Evolutionary conservation across 2,797 vertebrate species (phyloP).

Genomic region (Bothrops alternatus): DNA sequence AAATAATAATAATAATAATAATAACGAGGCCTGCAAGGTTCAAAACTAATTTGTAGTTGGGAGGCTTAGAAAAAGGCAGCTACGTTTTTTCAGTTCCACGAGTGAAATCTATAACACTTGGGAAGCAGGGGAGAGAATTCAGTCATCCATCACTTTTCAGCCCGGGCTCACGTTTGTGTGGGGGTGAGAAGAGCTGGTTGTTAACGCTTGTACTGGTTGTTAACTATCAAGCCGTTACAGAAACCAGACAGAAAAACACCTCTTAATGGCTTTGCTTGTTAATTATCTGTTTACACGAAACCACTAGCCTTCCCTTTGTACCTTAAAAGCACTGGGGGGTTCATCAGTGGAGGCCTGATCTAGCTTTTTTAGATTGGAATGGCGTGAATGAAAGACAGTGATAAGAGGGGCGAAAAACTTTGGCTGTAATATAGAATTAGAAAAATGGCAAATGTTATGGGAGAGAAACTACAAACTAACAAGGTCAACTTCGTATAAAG

Average conservation of each 20-base stretch:
- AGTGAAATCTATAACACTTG: neutral
- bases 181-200: neutral
- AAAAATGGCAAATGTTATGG: too few species aligned
- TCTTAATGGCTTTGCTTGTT: conserved; percentile 11
- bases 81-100: neutral
- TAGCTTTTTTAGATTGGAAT: neutral
- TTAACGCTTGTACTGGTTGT: neutral
- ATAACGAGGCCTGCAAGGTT: neutral
- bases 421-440: too few species aligned
- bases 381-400: too few species aligned
- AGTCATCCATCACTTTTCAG: neutral
- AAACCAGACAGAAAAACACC: neutral
- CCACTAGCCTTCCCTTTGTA: conserved; percentile 10
- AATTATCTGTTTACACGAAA: neutral
- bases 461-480: too few species aligned
- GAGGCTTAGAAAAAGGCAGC: neutral
- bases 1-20: neutral
- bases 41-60: neutral
- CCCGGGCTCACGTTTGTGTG: fast-evolving
- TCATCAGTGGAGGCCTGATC: neutral
- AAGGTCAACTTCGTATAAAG: too few species aligned
- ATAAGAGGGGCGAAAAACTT: too few species aligned
- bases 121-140: neutral
- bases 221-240: neutral
- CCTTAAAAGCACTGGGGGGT: neutral